Percentiles rank a stretch among this genome's conserved stretches.
These are phyloP conservation scores for Drosophila acutilabella DNA, from an alignment of 2,888 invertebrate genomes.

Conservation along the genomic window DNA sequence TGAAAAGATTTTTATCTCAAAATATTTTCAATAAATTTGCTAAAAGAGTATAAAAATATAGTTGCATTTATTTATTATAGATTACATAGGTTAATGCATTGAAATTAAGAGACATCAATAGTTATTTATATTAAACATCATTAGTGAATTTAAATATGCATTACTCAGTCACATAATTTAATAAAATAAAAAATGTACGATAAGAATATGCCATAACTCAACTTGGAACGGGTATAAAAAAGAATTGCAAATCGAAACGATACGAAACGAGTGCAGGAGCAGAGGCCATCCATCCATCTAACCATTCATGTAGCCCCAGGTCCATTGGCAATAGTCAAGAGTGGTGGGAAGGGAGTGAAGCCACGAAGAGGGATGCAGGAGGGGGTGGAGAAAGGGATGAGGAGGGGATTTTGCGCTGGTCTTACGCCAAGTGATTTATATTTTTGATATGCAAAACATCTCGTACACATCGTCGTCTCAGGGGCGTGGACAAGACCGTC, in stretches of 20 bases:
- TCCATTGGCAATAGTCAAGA: constrained; percentile 37
- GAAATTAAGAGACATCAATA: too few species aligned
- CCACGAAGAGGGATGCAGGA: neutral
- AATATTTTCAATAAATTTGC: too few species aligned
- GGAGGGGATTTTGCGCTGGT: constrained; percentile 56
- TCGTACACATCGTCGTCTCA: constrained; percentile 61
- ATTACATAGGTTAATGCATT: too few species aligned
- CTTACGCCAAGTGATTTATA: constrained; percentile 81
- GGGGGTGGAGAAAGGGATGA: neutral
- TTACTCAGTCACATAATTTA: too few species aligned
- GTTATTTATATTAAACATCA: too few species aligned
- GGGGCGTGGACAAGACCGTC: constrained; percentile 70
- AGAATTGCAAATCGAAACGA: constrained; percentile 51
- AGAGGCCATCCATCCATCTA: constrained; percentile 55
- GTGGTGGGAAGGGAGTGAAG: too few species aligned
- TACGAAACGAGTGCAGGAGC: constrained; percentile 56
- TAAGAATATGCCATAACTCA: neutral
- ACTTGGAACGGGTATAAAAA: constrained; percentile 15
- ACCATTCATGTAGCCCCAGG: constrained; percentile 51
- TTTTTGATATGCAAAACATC: constrained; percentile 81
- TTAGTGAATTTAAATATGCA: too few species aligned
- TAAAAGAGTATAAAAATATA: too few species aligned
- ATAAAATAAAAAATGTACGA: too few species aligned
- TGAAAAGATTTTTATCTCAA: too few species aligned
- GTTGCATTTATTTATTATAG: too few species aligned